phyloP scores from a whole-genome alignment of 1,140 invertebrate genomes.

The Zaprionus gabonicus region DNA sequence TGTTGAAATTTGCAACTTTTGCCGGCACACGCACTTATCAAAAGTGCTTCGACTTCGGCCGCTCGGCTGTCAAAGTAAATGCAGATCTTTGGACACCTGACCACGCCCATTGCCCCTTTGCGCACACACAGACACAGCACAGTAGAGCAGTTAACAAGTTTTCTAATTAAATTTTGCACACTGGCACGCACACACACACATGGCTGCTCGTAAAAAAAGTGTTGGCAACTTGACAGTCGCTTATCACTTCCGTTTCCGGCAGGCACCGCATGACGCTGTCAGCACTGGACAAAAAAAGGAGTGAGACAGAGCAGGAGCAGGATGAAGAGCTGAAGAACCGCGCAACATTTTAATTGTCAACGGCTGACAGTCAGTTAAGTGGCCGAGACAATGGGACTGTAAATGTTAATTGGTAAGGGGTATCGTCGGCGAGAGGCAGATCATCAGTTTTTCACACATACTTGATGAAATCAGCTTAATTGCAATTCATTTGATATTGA shows the following conservation, averaged over 20 bases:
- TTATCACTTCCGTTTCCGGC: slow-evolving; percentile 77
- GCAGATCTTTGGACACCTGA: slow-evolving; percentile 67
- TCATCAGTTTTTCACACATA: slow-evolving; percentile 43
- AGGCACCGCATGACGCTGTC: slow-evolving; percentile 56
- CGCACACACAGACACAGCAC: background rate
- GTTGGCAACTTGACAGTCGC: slow-evolving; percentile 74
- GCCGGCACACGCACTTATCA: slow-evolving; percentile 72
- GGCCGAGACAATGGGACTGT: slow-evolving; percentile 48
- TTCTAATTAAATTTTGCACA: slow-evolving; percentile 71
- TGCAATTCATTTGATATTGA: slow-evolving; percentile 78
- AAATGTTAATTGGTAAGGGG: slow-evolving; percentile 57
- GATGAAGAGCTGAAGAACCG: slow-evolving; percentile 4
- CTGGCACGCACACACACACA: slow-evolving; percentile 1
- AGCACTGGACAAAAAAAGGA: slow-evolving; percentile 21
- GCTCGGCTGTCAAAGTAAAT: slow-evolving; percentile 64
- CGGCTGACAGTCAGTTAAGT: slow-evolving; percentile 54
- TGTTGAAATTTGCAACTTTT: slow-evolving; percentile 73
- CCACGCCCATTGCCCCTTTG: slow-evolving; percentile 26
- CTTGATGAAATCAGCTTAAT: slow-evolving; percentile 72
- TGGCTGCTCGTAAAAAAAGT: slow-evolving; percentile 36
- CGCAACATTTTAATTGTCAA: slow-evolving; percentile 72
- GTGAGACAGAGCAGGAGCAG: background rate
- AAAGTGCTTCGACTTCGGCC: slow-evolving; percentile 72
- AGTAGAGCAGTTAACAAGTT: slow-evolving; percentile 46
- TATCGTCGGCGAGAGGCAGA: slow-evolving; percentile 6